Conservation (phyloP, 1,140 invertebrate genomes). For the Drosophila busckii region DNA sequence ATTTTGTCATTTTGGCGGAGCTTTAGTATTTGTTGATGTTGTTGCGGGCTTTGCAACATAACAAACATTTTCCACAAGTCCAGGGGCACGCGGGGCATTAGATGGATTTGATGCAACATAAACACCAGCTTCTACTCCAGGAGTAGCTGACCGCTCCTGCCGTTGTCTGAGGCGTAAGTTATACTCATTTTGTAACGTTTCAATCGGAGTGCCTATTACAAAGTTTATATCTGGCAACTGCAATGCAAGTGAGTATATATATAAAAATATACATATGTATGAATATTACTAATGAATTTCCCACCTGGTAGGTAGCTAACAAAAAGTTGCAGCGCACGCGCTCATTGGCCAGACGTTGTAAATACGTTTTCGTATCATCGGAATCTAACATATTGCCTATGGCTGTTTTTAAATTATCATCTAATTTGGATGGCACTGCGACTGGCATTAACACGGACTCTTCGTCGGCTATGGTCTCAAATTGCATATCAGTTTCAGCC, state of each 20-base stretch:
- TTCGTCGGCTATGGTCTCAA: slow-evolving; percentile 25
- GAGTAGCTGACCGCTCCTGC: background rate
- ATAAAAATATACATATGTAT: background rate
- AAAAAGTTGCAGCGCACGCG: slow-evolving; percentile 58
- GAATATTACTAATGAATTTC: background rate
- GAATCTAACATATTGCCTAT: slow-evolving; percentile 20
- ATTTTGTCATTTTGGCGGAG: too few species aligned
- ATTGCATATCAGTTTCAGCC: slow-evolving; percentile 47
- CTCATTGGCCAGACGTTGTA: slow-evolving; percentile 44
- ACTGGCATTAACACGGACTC: background rate
- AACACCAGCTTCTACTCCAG: too few species aligned
- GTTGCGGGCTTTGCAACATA: too few species aligned
- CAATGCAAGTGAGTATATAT: too few species aligned
- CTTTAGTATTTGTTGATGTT: too few species aligned
- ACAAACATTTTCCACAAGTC: too few species aligned
- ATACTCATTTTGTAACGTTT: slow-evolving; percentile 26
- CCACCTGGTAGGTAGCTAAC: slow-evolving; percentile 47
- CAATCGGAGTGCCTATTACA: slow-evolving; percentile 23
- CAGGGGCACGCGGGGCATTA: too few species aligned
- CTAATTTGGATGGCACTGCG: background rate
- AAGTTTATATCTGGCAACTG: slow-evolving; percentile 59
- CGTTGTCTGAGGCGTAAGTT: slow-evolving; percentile 36
- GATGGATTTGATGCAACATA: too few species aligned
- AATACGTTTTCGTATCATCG: slow-evolving; percentile 18
- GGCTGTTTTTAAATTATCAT: background rate